A percentile compares a stretch with the other conserved stretches of the same genome.
phyloP scores from a whole-genome alignment of 2,113 vertebrate genomes.

The Hydrochoerus hydrochaeris region DNA sequence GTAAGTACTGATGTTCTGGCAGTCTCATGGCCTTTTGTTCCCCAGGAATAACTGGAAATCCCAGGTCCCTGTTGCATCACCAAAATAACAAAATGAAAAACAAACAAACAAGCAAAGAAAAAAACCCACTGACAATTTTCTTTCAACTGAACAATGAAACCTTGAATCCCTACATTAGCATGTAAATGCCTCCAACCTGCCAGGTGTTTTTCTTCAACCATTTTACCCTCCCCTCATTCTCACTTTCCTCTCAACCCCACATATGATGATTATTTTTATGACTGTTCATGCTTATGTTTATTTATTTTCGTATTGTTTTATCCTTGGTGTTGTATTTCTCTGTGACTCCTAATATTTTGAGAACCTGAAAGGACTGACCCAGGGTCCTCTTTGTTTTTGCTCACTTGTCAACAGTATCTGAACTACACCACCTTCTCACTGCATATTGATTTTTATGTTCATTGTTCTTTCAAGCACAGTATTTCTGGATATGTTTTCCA shows the following conservation, averaged over 20 bases:
- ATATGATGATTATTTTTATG: neutral
- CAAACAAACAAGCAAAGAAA: too few species aligned
- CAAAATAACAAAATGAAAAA: neutral
- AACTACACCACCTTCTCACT: neutral
- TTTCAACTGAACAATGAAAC: neutral
- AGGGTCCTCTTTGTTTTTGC: neutral
- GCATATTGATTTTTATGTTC: neutral
- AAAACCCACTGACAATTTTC: neutral
- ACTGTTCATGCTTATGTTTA: neutral
- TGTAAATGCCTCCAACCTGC: too few species aligned
- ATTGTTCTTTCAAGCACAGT: neutral
- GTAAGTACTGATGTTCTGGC: neutral
- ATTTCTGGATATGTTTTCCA: neutral
- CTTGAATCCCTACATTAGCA: neutral
- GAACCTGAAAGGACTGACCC: neutral
- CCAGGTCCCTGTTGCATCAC: neutral
- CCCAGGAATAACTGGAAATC: neutral
- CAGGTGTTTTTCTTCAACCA: neutral
- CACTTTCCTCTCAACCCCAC: neutral
- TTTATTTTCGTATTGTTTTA: neutral
- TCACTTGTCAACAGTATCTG: neutral
- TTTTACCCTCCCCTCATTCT: neutral
- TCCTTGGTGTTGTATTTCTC: neutral
- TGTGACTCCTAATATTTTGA: neutral
- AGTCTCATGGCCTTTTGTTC: too few species aligned